phyloP scores from a whole-genome alignment of 1,140 invertebrate species.

The Hermetia illucens region DNA sequence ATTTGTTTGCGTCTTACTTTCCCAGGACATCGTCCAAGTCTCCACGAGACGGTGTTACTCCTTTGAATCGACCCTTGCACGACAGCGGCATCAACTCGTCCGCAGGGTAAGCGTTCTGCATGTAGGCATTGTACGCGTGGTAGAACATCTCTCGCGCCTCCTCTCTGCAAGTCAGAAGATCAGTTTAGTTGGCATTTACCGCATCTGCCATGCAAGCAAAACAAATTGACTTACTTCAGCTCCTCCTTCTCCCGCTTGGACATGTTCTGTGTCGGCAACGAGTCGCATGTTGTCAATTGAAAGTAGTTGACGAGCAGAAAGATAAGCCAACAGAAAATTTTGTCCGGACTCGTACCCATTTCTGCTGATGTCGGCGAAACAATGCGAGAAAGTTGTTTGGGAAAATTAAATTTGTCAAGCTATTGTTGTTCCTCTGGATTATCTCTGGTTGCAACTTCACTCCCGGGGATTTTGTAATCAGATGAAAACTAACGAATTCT shows the following conservation, averaged over 20 bases:
- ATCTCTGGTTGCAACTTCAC: too few species aligned
- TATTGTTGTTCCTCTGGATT: too few species aligned
- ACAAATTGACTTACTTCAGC: slow-evolving; percentile 33
- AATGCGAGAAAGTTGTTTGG: too few species aligned
- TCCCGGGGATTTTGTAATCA: too few species aligned
- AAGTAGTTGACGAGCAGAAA: too few species aligned
- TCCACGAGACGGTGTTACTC: slow-evolving; percentile 72
- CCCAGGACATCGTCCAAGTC: slow-evolving; percentile 93
- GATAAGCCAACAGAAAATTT: too few species aligned
- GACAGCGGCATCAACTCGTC: slow-evolving; percentile 97
- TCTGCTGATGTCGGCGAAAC: too few species aligned
- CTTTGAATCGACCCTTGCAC: slow-evolving; percentile 82
- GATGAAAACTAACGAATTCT: too few species aligned
- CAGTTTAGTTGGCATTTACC: background rate
- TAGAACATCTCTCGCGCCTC: slow-evolving; percentile 89
- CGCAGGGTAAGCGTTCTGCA: slow-evolving; percentile 94
- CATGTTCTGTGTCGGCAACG: slow-evolving; percentile 37
- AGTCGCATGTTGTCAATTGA: too few species aligned
- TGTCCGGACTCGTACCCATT: too few species aligned
- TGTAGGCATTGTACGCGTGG: slow-evolving; percentile 93
- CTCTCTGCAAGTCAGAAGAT: slow-evolving; percentile 12
- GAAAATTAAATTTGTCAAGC: too few species aligned
- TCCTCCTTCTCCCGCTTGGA: slow-evolving; percentile 37
- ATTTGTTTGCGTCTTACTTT: slow-evolving; percentile 56
- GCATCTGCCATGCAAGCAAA: background rate